phyloP scores from a whole-genome alignment of 2,113 vertebrate genomes.

The Psephotus haematonotus region DNA sequence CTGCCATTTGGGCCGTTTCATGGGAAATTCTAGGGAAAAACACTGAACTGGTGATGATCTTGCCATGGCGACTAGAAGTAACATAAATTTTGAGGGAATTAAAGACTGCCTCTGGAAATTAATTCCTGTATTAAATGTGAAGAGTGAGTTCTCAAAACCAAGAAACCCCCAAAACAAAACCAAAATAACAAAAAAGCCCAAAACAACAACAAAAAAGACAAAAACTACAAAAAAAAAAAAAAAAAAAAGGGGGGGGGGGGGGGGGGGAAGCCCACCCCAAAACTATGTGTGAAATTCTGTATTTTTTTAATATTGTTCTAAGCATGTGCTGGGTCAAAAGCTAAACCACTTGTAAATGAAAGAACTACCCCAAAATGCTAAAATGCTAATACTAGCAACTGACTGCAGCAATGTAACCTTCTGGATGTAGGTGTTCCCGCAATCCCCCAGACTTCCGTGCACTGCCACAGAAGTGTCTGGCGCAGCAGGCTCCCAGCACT shows the following conservation, averaged over 20 bases:
- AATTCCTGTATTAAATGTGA: rapidly evolving
- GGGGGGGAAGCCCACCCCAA: not conserved
- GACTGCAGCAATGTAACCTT: not conserved
- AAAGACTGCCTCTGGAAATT: not conserved
- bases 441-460: not conserved
- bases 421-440: not conserved
- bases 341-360: not conserved
- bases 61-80: not conserved
- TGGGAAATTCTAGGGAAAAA: not conserved
- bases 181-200: not conserved
- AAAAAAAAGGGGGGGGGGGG: not conserved
- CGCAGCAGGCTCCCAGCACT: not conserved
- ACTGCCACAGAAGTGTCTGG: not conserved
- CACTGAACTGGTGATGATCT: no score
- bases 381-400: not conserved
- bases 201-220: not conserved
- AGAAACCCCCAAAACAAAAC: not conserved
- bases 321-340: not conserved
- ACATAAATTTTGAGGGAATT: not conserved
- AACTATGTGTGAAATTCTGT: rapidly evolving
- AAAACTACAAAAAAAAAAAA: not conserved
- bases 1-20: not conserved
- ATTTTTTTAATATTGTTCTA: not conserved
- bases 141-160: not conserved
- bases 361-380: not conserved